Evolutionary conservation across 2,797 vertebrate species (phyloP), one percentile per base, ranked within the genome.

Genomic region (Crypturellus tataupa): DNA sequence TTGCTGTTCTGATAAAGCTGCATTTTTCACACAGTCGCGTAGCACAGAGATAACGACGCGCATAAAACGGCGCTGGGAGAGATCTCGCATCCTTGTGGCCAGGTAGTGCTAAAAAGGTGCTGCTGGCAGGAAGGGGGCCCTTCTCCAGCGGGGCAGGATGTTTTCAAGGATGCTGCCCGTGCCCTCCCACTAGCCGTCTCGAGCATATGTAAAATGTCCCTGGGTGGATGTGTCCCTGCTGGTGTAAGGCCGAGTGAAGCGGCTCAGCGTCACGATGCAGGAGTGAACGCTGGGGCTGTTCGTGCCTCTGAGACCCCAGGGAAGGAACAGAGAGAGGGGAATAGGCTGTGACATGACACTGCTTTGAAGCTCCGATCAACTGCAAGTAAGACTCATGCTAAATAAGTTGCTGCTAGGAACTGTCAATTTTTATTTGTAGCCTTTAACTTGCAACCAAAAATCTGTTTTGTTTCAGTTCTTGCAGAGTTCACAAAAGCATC

Each of bases 311-410:
- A 89, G 65, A 19, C 0, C 0, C 64, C 39, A 3, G 65, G 25
- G 82, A 80, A 67, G 53, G 44, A 68, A 37, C 9, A 8, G 25
- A 75, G 35, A 4, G 47, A 75, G 37, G 55, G 87, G 85, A 93
- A 91, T 55, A 94, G 67, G 37, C 73, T 91, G 49, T 59, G 91
- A 72, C 69, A 59, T 46, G 69, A 76, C 72, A 69, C 46, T 72
- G 67, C 93, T 96, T 87, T 96, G 87, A 93, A 91, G 94, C 65
- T 42, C 58, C 85, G 80, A 83, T 65, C 82, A 79, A 93, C 62
- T 86, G 77, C 89, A 89, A 91, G 76, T 79, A 89, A 86, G 90
- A 23, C 56, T 89, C 56, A 47, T 63, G 25, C 16, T 79, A 91
- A 95, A 9, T 60, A 71, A 87, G 69, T 64, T 76, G 65, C 85